phyloP scores from a whole-genome alignment of 2,113 vertebrate species.

The Chaetodon auriga region DNA sequence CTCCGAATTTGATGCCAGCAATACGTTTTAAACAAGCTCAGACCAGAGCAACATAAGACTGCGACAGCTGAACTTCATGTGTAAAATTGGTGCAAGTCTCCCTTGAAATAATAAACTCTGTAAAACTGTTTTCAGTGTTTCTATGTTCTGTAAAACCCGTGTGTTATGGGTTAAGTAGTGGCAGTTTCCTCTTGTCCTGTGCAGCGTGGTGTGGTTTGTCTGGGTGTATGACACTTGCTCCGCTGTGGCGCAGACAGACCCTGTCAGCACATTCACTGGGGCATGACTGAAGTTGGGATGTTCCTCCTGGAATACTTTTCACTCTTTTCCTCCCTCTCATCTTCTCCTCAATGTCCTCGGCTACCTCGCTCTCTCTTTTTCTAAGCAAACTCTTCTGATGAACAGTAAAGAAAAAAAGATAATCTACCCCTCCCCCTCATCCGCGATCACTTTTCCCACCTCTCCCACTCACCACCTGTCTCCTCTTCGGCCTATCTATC shows the following conservation, averaged over 20 bases:
- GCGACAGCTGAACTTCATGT: background rate
- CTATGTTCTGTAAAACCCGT: conserved; percentile 23
- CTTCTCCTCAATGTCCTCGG: conserved; percentile 34
- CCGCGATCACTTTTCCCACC: conserved; percentile 61
- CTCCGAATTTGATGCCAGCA: too few relatives aligned
- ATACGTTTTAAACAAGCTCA: too few relatives aligned
- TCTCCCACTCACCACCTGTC: conserved; percentile 86
- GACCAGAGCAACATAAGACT: too few relatives aligned
- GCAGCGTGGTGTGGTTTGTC: conserved; percentile 47
- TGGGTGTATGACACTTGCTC: conserved; percentile 67
- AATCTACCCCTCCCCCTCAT: conserved; percentile 28
- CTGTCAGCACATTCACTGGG: conserved; percentile 79
- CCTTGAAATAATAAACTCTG: background rate
- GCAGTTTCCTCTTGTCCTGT: conserved; percentile 33
- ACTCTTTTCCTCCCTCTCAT: conserved; percentile 39
- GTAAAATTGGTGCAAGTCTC: background rate
- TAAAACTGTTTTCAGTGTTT: conserved; percentile 10
- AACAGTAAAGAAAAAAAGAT: conserved; percentile 36
- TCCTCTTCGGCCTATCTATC: conserved; percentile 58
- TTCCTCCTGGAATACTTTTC: conserved; percentile 67
- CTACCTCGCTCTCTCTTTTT: conserved; percentile 15
- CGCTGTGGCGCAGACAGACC: conserved; percentile 60
- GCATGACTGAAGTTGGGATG: conserved; percentile 74
- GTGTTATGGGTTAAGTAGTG: conserved; percentile 34
- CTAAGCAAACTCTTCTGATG: conserved; percentile 51